phyloP scores from a whole-genome alignment of 2,113 vertebrate genomes.

The Actenoides hombroni region DNA sequence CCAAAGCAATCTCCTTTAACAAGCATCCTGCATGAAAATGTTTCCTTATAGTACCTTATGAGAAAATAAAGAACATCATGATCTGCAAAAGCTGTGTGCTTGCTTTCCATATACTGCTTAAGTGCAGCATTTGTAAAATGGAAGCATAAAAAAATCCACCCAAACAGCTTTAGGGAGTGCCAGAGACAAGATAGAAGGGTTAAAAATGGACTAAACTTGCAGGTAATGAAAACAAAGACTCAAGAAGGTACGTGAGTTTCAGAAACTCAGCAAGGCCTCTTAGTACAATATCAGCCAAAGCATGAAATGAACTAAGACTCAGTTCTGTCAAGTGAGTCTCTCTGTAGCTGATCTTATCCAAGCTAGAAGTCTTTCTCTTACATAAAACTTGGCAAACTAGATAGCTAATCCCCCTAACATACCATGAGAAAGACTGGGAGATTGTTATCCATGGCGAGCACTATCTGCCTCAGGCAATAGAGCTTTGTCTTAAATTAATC shows the following conservation, averaged over 20 bases:
- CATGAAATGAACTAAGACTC: background rate
- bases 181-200: background rate
- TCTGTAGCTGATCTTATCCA: background rate
- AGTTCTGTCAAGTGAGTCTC: background rate
- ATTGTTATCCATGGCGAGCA: background rate
- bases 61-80: conserved; percentile 7
- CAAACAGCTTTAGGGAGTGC: background rate
- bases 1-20: background rate
- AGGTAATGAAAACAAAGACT: background rate
- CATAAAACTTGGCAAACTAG: background rate
- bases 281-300: background rate
- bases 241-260: background rate
- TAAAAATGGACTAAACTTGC: background rate
- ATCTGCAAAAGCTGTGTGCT: background rate
- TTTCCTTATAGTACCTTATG: background rate
- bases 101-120: background rate
- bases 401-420: background rate
- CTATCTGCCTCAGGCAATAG: background rate
- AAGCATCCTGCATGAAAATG: background rate
- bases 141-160: background rate
- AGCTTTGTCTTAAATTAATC: background rate
- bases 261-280: background rate
- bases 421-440: background rate
- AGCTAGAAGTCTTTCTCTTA: background rate
- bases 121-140: background rate